Base-by-base conservation (phyloP, 2,888 invertebrate species). In the Taenaris catops region DNA sequence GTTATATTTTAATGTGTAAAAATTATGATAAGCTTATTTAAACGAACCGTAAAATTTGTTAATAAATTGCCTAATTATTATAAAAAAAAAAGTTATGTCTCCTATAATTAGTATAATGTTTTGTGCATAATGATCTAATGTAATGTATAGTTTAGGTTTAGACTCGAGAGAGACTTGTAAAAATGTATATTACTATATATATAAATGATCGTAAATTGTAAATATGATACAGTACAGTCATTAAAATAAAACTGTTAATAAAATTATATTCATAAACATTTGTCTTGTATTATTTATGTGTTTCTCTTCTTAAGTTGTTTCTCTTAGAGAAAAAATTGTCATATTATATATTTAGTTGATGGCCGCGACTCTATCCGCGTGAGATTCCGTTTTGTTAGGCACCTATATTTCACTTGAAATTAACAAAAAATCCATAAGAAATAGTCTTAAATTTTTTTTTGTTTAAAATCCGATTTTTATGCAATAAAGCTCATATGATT, bases 181-280 rank as follows among this genome's bases (percentile, higher is more conserved):
- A 86, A 86, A 86, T 86, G 86, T 86, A 86, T 71, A 58, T 74
- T 76, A 72, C 16, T 31, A 31, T 28, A 60, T n/a, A n/a, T 62
- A 58, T 63, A 61, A 57, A 65, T 46, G 51, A 70, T 68, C 51
- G 64, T 65, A 73, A 79, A 79, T 75, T 86, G 84, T 86, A 86
- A 76, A 84, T 84, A 84, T 58, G 57, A 75, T 83, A 78, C 68
- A 79, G 47, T 81, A 80, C 84, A 86, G 83, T 86, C 86, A 86
- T 79, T 84, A 83, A 86, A 83, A 73, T 83, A 80, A 84, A 68
- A 81, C 80, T 86, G 86, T 86, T 86, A 86, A 84, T 86, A 86
- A 86, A 86, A 84, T 75, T 86, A 86, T 86, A 86, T 86, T 86
- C 86, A 65, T 84, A 86, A 84, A 79, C 83, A 81, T 63, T 41